Percentiles rank a stretch among this genome's conserved stretches.
These are phyloP conservation scores for Ataeniobius toweri DNA, from an alignment of 2,797 vertebrate species.

Conservation along the genomic window DNA sequence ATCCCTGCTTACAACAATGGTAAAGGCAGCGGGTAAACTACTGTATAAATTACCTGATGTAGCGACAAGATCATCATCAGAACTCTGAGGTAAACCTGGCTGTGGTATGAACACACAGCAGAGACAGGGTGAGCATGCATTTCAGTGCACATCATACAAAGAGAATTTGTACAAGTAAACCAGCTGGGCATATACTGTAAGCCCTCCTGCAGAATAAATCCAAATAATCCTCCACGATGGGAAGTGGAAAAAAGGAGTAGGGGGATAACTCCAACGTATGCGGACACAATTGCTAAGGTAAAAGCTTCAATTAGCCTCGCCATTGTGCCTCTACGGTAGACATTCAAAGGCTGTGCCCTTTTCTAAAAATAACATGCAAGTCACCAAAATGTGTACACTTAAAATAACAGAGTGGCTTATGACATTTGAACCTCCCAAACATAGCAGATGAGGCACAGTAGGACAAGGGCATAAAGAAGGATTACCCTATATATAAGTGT, in stretches of 20 bases:
- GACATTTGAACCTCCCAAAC: constrained; percentile 71
- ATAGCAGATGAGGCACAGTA: constrained; percentile 33
- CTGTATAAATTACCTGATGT: background rate
- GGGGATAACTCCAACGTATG: constrained; percentile 47
- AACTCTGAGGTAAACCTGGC: constrained; percentile 36
- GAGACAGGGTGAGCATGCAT: constrained; percentile 15
- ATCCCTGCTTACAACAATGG: constrained; percentile 26
- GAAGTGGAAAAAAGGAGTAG: constrained; percentile 62
- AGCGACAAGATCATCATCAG: constrained; percentile 26
- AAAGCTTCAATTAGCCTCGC: constrained; percentile 68
- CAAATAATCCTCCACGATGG: constrained; percentile 83
- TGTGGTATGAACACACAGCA: constrained; percentile 28
- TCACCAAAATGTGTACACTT: constrained; percentile 70
- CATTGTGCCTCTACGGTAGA: constrained; percentile 65
- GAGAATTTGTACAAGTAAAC: constrained; percentile 76
- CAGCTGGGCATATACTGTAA: constrained; percentile 81
- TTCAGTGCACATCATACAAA: constrained; percentile 70
- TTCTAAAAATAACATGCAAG: constrained; percentile 72
- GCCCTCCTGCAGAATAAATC: constrained; percentile 81
- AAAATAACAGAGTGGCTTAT: constrained; percentile 75
- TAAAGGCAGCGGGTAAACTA: constrained; percentile 35
- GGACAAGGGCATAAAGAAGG: constrained; percentile 59
- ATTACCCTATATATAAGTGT: constrained; percentile 44
- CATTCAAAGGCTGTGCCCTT: constrained; percentile 66
- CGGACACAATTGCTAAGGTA: constrained; percentile 45